phyloP scores from a whole-genome alignment of 1,140 invertebrate species.

The Papilio glaucus region DNA sequence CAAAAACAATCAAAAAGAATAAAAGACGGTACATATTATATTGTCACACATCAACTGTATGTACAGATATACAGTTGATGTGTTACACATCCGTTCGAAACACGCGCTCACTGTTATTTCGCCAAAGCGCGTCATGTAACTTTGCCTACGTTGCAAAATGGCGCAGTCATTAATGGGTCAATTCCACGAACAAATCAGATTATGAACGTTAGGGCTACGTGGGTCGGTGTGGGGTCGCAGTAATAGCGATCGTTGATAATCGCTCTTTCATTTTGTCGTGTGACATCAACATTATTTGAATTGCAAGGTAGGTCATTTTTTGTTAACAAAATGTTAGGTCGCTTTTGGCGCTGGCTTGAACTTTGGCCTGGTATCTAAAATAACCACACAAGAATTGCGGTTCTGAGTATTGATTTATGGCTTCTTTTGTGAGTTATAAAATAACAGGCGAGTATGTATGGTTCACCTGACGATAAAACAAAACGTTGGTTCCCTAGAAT shows the following conservation, averaged over 20 bases:
- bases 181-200: slow-evolving; percentile 39
- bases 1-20: no score
- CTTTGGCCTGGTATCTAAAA: background rate
- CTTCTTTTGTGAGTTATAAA: no score
- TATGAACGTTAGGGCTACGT: slow-evolving; percentile 28
- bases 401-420: background rate
- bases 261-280: slow-evolving; percentile 8
- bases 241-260: background rate
- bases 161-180: slow-evolving; percentile 39
- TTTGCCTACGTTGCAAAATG: slow-evolving; percentile 31
- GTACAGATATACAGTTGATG: no score
- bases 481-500: no score
- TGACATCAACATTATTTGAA: background rate
- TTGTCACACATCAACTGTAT: no score
- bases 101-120: background rate
- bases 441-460: background rate
- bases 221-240: background rate
- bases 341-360: background rate
- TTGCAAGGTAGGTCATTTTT: slow-evolving; percentile 17
- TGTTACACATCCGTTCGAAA: background rate
- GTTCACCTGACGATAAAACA: no score
- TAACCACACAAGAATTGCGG: background rate
- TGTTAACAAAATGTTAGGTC: background rate
- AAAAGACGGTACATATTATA: no score
- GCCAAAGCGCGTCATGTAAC: slow-evolving; percentile 18